Evolutionary conservation across 35 echinoderm and acorn worm genomes (phyloP), one percentile per base, ranked within the genome.

Genomic region (Acanthaster planci): DNA sequence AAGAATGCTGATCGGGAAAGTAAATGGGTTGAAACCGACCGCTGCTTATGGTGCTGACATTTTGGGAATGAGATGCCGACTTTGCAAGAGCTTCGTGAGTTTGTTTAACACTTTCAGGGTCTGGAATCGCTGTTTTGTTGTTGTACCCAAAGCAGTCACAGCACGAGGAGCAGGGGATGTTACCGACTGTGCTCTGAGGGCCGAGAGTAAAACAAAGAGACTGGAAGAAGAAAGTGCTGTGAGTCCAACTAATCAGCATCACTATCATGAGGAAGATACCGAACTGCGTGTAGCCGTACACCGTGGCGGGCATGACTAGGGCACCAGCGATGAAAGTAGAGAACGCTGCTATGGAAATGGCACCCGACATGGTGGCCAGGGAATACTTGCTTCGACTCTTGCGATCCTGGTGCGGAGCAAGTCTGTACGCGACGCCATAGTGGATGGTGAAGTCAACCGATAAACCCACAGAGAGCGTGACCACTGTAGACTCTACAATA

Each of bases 371-470:
- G 16, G 77, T 82, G 6, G 78, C 59, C 32, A 94, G 31, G 0
- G 87, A 82, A 47, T 81, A 90, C 42, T 51, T 21, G 10, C 75
- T 79, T 21, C 84, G 57, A 5, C 67, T 40, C 75, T 90, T 60
- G 17, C 89, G 84, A 21, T 90, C 83, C 17, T 42, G 21, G 40
- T 34, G 52, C 10, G 81, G 83, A 35, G 82, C 76, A 3, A 90
- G 57, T 19, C 89, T 26, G 54, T 90, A 90, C 0, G 89, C 89
- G 21, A 94, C 87, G 10, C 92, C 92, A 39, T 90, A 94, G 52
- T 94, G 92, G 52, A 94, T 82, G 7, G 92, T 94, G 44, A 94
- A 94, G 60, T 94, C 92, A 27, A 94, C 87, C 1, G 92, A 89
- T 31, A 94, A 77, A 31, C 92, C 92, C 17, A 94, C 92, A 30